Evolutionary conservation across 2,888 invertebrate species (phyloP).

Genomic region (Idaea biselata): DNA sequence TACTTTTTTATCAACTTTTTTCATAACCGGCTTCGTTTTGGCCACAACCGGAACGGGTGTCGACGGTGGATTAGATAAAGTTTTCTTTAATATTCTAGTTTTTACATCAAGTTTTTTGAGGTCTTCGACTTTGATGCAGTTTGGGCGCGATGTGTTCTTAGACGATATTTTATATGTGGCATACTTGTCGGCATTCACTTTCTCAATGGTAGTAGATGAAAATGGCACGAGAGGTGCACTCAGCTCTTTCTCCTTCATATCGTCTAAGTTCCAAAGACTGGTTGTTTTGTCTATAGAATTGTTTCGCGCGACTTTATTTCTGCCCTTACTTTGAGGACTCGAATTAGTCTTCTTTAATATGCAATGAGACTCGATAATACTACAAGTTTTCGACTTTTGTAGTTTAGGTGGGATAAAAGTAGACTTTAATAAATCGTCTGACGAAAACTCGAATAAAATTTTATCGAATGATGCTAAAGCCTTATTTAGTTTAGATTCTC

Average conservation of each 20-base stretch:
- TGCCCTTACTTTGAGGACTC: constrained; percentile 58
- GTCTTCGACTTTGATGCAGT: constrained; percentile 69
- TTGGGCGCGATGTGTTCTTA: constrained; percentile 60
- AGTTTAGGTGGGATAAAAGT: constrained; percentile 78
- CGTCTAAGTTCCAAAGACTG: constrained; percentile 81
- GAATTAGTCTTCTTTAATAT: constrained; percentile 82
- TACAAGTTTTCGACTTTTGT: constrained; percentile 86
- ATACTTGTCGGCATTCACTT: constrained; percentile 73
- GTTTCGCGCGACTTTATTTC: constrained; percentile 65
- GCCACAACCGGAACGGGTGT: constrained; percentile 73
- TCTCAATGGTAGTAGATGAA: constrained; percentile 54
- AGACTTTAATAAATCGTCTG: constrained; percentile 42
- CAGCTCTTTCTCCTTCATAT: constrained; percentile 76
- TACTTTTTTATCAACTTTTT: constrained; percentile 67
- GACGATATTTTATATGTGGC: constrained; percentile 76
- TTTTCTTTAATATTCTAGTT: constrained; percentile 78
- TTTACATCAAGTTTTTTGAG: constrained; percentile 76
- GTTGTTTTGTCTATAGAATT: constrained; percentile 79
- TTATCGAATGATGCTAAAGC: constrained; percentile 77
- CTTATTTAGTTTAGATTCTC: constrained; percentile 65
- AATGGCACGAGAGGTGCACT: constrained; percentile 67
- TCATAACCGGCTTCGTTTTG: constrained; percentile 66
- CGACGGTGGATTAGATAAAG: constrained; percentile 76
- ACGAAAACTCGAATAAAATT: constrained; percentile 69
- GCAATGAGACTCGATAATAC: constrained; percentile 85